phyloP scores from a whole-genome alignment of 2,797 vertebrate species.

The Megaceryle alcyon region DNA sequence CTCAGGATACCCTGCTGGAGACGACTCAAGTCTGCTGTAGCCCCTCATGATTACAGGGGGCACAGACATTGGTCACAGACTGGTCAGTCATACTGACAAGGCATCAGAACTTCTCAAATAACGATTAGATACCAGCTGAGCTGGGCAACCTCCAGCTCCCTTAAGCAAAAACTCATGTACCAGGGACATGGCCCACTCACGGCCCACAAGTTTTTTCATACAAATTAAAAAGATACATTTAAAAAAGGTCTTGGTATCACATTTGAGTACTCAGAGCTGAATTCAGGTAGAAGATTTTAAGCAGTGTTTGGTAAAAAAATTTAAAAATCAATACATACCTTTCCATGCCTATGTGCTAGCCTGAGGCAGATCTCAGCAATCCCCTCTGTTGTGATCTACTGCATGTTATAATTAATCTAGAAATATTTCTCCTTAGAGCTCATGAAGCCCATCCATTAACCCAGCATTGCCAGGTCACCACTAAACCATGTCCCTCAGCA shows the following conservation, averaged over 20 bases:
- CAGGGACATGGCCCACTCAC: too few species aligned
- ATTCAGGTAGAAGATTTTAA: not conserved
- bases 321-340: not conserved
- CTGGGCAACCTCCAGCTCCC: not conserved
- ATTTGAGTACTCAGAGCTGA: not conserved
- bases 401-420: not conserved
- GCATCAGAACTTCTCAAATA: not conserved
- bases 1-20: not conserved
- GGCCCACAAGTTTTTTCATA: not conserved
- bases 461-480: not conserved
- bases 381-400: not conserved
- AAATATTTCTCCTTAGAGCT: not conserved
- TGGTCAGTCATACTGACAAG: not conserved
- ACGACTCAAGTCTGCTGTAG: not conserved
- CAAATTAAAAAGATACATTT: not conserved
- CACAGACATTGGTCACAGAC: accelerated
- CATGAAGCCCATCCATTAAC: not conserved
- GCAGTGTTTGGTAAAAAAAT: not conserved
- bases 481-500: not conserved
- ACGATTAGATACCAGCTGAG: not conserved
- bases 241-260: not conserved
- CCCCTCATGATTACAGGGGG: accelerated
- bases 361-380: not conserved
- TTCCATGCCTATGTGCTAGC: not conserved
- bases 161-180: not conserved